Conservation (phyloP, 2,888 invertebrate genomes). For the Pandemis cinnamomeana region DNA sequence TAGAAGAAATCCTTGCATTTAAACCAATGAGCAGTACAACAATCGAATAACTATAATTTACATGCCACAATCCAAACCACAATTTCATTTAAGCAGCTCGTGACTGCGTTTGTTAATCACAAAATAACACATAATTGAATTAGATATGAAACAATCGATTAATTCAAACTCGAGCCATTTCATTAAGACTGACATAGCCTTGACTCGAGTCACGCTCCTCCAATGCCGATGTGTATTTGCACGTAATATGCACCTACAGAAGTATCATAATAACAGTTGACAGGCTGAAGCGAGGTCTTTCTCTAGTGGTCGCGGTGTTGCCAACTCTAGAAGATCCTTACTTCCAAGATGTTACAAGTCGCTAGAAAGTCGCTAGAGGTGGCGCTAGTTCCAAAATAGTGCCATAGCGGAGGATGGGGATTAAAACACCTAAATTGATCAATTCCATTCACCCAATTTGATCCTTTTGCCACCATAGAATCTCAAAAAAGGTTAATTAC, state of each 20-base stretch:
- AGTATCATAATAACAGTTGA: constrained; percentile 27
- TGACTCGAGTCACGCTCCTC: constrained; percentile 61
- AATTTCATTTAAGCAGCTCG: constrained; percentile 65
- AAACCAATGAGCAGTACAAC: constrained; percentile 1
- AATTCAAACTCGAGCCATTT: constrained; percentile 51
- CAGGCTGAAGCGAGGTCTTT: constrained; percentile 36
- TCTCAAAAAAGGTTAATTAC: no score
- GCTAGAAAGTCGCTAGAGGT: no score
- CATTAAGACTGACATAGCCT: constrained; percentile 66
- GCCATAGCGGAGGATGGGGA: no score
- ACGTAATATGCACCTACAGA: constrained; percentile 19
- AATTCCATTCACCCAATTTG: no score
- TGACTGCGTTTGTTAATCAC: constrained; percentile 69
- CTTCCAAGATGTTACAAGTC: no score
- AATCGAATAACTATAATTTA: constrained; percentile 57
- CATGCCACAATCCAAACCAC: constrained; percentile 54
- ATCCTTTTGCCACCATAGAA: no score
- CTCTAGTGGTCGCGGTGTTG: not conserved
- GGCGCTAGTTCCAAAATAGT: no score
- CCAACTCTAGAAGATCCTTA: no score
- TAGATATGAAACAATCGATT: constrained; percentile 72
- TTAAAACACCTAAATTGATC: no score
- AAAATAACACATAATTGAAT: constrained; percentile 78
- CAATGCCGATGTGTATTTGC: constrained; percentile 8
- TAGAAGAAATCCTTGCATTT: constrained; percentile 33